phyloP scores from a whole-genome alignment of 2,888 invertebrate species.

The Marronus borbonicus region DNA sequence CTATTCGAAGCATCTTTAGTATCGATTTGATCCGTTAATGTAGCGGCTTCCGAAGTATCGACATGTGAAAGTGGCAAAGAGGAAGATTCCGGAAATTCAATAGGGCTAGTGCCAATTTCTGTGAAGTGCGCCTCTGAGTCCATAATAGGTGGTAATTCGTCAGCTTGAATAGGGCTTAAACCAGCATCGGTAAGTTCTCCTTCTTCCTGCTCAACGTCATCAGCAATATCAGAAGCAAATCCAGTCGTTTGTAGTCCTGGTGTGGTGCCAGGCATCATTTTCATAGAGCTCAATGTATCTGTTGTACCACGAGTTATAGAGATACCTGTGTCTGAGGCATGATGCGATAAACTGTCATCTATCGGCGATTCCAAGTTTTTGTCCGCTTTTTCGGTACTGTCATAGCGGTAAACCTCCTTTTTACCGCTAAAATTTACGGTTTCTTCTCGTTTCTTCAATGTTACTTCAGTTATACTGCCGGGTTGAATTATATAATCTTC shows the following conservation, averaged over 20 bases:
- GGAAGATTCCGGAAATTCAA: slow-evolving; percentile 70
- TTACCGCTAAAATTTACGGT: slow-evolving; percentile 72
- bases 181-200: slow-evolving; percentile 74
- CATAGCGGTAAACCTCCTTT: slow-evolving; percentile 72
- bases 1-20: slow-evolving; percentile 73
- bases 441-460: slow-evolving; percentile 70
- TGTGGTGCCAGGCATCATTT: slow-evolving; percentile 65
- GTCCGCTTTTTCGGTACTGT: slow-evolving; percentile 62
- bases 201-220: slow-evolving; percentile 70
- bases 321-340: slow-evolving; percentile 74
- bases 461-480: slow-evolving; percentile 59
- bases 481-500: slow-evolving; percentile 68
- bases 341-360: slow-evolving; percentile 72
- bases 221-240: slow-evolving; percentile 70
- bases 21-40: slow-evolving; percentile 72
- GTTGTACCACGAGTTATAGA: slow-evolving; percentile 72
- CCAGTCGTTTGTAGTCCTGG: slow-evolving; percentile 69
- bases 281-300: slow-evolving; percentile 69
- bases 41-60: slow-evolving; percentile 72
- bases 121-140: slow-evolving; percentile 69
- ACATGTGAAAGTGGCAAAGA: slow-evolving; percentile 69
- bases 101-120: slow-evolving; percentile 72
- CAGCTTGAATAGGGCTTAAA: slow-evolving; percentile 73
- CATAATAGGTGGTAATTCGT: slow-evolving; percentile 68
- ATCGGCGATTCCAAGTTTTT: slow-evolving; percentile 68